Evolutionary conservation across 2,113 vertebrate species (phyloP), one percentile per base, ranked within the genome.

Genomic region (Oceanodroma tethys): DNA sequence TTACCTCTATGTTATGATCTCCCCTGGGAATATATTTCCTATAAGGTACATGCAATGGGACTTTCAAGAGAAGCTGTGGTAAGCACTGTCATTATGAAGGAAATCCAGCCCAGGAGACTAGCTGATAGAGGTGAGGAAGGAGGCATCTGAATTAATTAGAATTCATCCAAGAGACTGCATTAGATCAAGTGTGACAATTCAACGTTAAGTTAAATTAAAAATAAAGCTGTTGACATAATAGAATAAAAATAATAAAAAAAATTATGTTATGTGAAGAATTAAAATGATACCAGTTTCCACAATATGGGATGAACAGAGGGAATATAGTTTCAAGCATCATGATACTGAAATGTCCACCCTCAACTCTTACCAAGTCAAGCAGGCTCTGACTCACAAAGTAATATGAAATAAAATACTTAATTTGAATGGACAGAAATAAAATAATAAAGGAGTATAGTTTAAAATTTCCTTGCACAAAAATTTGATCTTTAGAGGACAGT

Each of bases 181-280:
- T 93, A 56, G 23, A 62, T 85, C 52, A 78, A 48, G 27, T 56
- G 27, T 71, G 38, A 71, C 11, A 50, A 81, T 17, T 43, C 23
- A 27, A 6, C 84, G 47, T 55, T 30, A 91, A 83, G 13, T 9
- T 76, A 56, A 66, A 70, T 53, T 78, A 63, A 86, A 91, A 94
- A 48, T 30, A 91, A 79, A 96, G 29, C 20, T 50, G 16, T 63
- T 74, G 80, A 84, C 29, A 68, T 72, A 74, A 29, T 7, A 66
- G 3, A 48, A 78, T 74, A 63, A 79, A 93, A 88, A 67, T 27
- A 45, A 48, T 23, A 19, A 40, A 73, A 19, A 40, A 73, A 73
- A 12, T 0, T 2, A 22, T 23, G 2, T 34, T 68, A n/a, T 2
- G 0, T 42, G 32, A 90, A 75, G 32, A 79, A 71, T 62, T 53